These are phyloP conservation scores for Tympanoctomys barrerae DNA, from an alignment of 2,797 vertebrate genomes.

Conservation along the genomic window DNA sequence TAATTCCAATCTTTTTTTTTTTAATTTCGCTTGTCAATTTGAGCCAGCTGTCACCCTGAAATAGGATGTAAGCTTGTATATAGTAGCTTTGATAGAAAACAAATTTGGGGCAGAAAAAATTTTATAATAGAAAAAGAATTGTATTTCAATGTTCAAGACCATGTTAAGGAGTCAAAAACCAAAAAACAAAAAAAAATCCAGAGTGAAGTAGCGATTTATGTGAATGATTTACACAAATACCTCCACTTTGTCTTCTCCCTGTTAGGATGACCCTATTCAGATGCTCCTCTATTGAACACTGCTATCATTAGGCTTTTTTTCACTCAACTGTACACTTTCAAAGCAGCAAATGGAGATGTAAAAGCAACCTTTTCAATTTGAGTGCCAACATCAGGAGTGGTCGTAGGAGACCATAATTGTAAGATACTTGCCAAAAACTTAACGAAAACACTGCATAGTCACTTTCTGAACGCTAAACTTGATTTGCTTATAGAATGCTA, in stretches of 20 bases:
- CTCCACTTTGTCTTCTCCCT: not conserved
- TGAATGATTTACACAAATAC: not conserved
- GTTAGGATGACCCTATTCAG: not conserved
- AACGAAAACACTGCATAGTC: not conserved
- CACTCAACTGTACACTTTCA: not conserved
- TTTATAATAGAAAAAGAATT: conserved; percentile 64
- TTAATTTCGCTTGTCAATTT: conserved; percentile 66
- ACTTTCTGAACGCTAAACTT: conserved; percentile 32
- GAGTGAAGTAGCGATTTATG: not conserved
- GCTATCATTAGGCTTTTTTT: not conserved
- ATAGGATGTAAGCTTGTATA: conserved; percentile 60
- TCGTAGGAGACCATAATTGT: not conserved
- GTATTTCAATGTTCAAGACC: conserved; percentile 25
- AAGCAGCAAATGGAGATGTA: not conserved
- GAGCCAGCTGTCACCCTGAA: conserved; percentile 79
- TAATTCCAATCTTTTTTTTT: conserved; percentile 50
- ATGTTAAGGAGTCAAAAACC: not conserved
- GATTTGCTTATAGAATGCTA: not conserved
- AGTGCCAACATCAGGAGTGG: not conserved
- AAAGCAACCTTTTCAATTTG: not conserved
- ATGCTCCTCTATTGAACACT: not conserved
- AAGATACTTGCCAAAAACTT: not conserved
- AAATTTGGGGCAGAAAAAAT: conserved; percentile 71
- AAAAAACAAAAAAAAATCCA: not conserved
- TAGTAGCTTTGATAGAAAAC: conserved; percentile 71